These are phyloP conservation scores for Sylvia borin DNA, from an alignment of 2,797 vertebrate genomes.

Conservation along the genomic window DNA sequence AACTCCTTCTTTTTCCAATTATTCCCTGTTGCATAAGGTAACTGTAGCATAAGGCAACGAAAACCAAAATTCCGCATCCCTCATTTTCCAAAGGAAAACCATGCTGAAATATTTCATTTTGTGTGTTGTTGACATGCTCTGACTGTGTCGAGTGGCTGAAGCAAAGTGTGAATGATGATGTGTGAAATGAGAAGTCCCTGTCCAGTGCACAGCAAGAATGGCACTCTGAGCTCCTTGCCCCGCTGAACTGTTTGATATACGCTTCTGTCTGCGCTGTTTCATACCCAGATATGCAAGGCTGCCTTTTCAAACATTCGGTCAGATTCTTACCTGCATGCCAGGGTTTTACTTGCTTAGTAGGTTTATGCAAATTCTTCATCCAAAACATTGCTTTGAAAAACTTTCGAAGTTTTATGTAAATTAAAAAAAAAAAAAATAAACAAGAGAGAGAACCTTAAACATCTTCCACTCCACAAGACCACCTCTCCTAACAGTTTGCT, in stretches of 20 bases:
- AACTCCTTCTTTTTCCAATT: neutral
- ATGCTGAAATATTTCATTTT: conserved; percentile 6
- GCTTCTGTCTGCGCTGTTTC: neutral
- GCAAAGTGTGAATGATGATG: conserved; percentile 65
- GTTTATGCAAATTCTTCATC: neutral
- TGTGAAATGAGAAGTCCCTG: conserved; percentile 64
- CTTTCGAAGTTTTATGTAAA: neutral
- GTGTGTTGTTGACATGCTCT: conserved; percentile 23
- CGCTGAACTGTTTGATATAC: neutral
- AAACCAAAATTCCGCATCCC: neutral
- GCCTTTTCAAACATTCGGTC: neutral
- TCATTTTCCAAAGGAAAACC: conserved; percentile 15
- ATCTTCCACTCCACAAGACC: neutral
- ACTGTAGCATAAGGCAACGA: neutral
- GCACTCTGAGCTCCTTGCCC: neutral
- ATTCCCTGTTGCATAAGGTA: neutral
- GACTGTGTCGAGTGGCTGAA: neutral
- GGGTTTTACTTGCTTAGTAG: neutral
- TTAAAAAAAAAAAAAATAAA: neutral
- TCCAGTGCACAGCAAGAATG: conserved; percentile 40
- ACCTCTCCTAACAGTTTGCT: neutral
- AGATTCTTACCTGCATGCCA: neutral
- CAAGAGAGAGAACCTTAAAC: neutral
- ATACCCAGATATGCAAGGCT: neutral
- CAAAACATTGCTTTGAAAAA: neutral